These are phyloP conservation scores for Agrilus mali DNA, from an alignment of 2,888 invertebrate species.

Conservation along the genomic window DNA sequence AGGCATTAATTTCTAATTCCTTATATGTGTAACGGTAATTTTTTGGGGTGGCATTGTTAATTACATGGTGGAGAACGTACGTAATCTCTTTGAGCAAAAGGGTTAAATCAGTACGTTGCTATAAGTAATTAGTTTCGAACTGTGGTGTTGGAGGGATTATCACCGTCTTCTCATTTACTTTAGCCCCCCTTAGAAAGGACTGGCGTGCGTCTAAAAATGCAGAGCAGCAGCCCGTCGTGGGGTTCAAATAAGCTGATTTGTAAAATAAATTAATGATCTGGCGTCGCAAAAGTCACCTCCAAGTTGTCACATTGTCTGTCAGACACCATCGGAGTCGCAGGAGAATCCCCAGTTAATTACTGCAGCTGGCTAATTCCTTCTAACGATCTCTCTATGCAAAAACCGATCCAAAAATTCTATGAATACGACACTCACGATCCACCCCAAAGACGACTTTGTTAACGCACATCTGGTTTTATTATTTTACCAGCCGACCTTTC, in stretches of 20 bases:
- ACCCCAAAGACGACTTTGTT: neutral
- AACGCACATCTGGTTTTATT: no score
- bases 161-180: conserved; percentile 27
- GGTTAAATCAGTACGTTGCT: conserved; percentile 15
- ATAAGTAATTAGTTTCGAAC: conserved; percentile 25
- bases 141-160: conserved; percentile 29
- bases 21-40: no score
- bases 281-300: conserved; percentile 33
- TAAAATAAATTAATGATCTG: conserved; percentile 37
- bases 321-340: conserved; percentile 23
- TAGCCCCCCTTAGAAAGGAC: conserved; percentile 27
- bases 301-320: conserved; percentile 34
- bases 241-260: conserved; percentile 36
- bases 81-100: conserved; percentile 11
- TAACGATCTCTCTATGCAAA: conserved; percentile 35
- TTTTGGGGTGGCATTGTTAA: neutral
- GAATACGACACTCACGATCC: neutral
- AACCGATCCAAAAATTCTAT: conserved; percentile 14
- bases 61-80: conserved; percentile 9
- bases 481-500: no score
- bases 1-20: no score
- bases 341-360: conserved; percentile 33
- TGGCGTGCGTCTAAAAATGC: conserved; percentile 26
- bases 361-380: conserved; percentile 30
- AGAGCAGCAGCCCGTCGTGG: conserved; percentile 25